Conservation (phyloP, 2,113 vertebrate genomes). For the Ondatra zibethicus region DNA sequence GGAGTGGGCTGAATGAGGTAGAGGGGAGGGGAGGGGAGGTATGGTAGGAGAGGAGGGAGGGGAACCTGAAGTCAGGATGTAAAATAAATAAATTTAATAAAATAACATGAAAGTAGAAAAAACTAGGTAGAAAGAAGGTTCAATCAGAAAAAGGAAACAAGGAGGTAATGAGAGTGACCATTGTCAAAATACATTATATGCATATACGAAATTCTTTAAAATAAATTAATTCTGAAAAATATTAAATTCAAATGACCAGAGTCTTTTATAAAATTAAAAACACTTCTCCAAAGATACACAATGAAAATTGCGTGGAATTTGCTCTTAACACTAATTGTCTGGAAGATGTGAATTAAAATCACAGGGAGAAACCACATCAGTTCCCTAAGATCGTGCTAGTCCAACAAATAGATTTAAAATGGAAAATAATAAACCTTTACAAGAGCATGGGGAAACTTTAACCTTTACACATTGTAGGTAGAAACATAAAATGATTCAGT, state of each 20-base stretch:
- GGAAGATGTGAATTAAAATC: neutral
- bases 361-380: neutral
- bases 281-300: neutral
- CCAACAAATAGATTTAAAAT: neutral
- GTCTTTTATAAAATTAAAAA: neutral
- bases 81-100: neutral
- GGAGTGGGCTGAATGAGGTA: no score
- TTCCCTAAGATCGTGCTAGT: neutral
- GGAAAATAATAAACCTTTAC: constrained; percentile 6
- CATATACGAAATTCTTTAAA: no score
- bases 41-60: neutral
- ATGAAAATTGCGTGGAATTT: constrained; percentile 1
- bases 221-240: neutral
- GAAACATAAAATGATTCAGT: neutral
- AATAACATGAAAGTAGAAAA: neutral
- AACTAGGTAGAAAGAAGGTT: neutral
- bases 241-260: neutral
- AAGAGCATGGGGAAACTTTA: constrained; percentile 26
- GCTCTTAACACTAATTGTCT: constrained; percentile 7
- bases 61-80: neutral
- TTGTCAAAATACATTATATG: neutral
- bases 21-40: neutral
- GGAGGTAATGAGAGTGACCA: neutral
- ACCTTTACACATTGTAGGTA: neutral
- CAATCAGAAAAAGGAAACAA: neutral